Percentiles rank a stretch among this genome's conserved stretches.
phyloP scores from a whole-genome alignment of 2,888 invertebrate species.

The Didymodactylos carnosus region DNA sequence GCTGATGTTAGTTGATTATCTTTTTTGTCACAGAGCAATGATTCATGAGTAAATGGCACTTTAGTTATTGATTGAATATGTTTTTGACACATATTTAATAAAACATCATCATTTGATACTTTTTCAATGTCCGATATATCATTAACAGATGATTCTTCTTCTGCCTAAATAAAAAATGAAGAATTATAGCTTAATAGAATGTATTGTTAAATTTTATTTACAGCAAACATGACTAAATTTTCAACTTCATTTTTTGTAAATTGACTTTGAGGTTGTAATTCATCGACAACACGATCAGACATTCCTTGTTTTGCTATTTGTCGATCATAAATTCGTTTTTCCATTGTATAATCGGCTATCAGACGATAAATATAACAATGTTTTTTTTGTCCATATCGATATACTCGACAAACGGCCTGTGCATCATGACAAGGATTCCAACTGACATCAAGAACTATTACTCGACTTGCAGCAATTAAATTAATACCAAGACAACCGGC shows the following conservation, averaged over 20 bases:
- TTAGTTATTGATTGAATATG: conserved; percentile 39
- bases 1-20: conserved; percentile 78
- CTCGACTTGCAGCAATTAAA: conserved; percentile 84
- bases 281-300: conserved; percentile 40
- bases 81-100: conserved; percentile 46
- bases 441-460: conserved; percentile 86
- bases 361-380: conserved; percentile 83
- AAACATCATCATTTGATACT: conserved; percentile 58
- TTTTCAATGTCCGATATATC: conserved; percentile 47
- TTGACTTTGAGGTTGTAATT: conserved; percentile 10
- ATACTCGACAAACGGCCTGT: conserved; percentile 76
- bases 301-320: conserved; percentile 96
- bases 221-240: conserved; percentile 8
- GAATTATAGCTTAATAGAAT: neutral
- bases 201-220: neutral
- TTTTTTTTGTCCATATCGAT: conserved; percentile 77
- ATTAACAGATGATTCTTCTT: conserved; percentile 47
- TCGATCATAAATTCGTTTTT: conserved; percentile 89
- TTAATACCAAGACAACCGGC: conserved; percentile 92
- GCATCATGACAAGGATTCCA: conserved; percentile 96
- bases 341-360: conserved; percentile 86
- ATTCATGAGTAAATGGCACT: conserved; percentile 77
- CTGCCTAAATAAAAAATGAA: neutral
- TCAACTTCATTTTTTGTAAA: conserved; percentile 9
- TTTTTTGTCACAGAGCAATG: conserved; percentile 72